Conservation (phyloP, 2,888 invertebrate genomes). For the Eupeodes latifasciatus region DNA sequence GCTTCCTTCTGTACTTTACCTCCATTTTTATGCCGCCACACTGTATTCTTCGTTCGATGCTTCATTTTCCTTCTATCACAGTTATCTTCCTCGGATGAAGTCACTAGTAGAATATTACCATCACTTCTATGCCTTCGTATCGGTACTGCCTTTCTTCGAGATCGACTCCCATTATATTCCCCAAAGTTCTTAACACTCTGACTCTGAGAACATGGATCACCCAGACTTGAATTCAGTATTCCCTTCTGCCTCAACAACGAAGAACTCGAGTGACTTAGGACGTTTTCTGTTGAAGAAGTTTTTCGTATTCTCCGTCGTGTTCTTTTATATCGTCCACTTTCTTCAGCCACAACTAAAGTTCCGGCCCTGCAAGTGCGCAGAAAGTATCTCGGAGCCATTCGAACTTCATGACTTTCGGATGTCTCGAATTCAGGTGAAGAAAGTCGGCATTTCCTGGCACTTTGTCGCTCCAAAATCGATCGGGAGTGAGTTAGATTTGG, state of each 20-base stretch:
- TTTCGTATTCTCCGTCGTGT: slow-evolving; percentile 80
- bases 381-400: slow-evolving; percentile 83
- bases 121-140: slow-evolving; percentile 77
- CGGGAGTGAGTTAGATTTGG: slow-evolving; percentile 78
- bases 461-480: slow-evolving; percentile 83
- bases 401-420: slow-evolving; percentile 77
- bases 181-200: slow-evolving; percentile 66
- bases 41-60: slow-evolving; percentile 25
- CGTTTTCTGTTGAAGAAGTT: slow-evolving; percentile 79
- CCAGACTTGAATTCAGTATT: slow-evolving; percentile 30
- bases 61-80: slow-evolving; percentile 5
- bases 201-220: slow-evolving; percentile 59
- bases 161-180: slow-evolving; percentile 28
- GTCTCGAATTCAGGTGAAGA: slow-evolving; percentile 82
- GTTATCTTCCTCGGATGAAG: slow-evolving; percentile 57
- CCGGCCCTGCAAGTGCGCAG: slow-evolving; percentile 85
- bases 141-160: slow-evolving; percentile 67
- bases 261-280: slow-evolving; percentile 73
- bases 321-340: slow-evolving; percentile 83
- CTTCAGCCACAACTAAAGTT: slow-evolving; percentile 85
- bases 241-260: slow-evolving; percentile 38
- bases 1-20: slow-evolving; percentile 18
- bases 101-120: slow-evolving; percentile 76
- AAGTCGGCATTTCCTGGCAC: slow-evolving; percentile 81
- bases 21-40: slow-evolving; percentile 47